Conservation (phyloP, 1,140 invertebrate genomes). For the Leptestheria dahalacensis region DNA sequence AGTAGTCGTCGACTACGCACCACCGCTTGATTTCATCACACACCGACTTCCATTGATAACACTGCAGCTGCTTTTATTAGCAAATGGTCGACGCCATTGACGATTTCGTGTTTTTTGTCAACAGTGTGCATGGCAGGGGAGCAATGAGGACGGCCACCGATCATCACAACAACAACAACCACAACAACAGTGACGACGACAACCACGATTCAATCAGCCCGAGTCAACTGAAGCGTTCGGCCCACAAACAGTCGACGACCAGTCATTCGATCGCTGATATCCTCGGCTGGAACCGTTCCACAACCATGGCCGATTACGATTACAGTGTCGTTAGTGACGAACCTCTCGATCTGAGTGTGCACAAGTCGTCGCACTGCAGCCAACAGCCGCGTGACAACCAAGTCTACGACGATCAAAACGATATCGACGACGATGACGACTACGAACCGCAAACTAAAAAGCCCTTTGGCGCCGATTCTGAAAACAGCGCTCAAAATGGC, state of each 20-base stretch:
- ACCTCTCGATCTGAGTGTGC: slow-evolving; percentile 4
- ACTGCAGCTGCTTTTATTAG: no score
- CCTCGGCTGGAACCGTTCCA: neutral
- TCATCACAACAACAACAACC: neutral
- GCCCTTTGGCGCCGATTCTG: no score
- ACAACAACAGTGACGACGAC: neutral
- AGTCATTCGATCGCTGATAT: slow-evolving; percentile 7
- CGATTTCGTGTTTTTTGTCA: neutral
- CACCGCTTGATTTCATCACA: no score
- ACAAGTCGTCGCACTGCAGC: slow-evolving; percentile 3
- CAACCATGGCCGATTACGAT: neutral
- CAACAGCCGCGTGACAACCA: slow-evolving; percentile 1
- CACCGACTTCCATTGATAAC: no score
- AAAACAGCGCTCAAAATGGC: no score
- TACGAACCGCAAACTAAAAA: neutral
- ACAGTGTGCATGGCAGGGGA: neutral
- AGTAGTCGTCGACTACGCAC: no score
- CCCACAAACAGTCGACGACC: neutral
- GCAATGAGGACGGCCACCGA: neutral
- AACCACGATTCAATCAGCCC: neutral
- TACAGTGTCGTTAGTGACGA: neutral
- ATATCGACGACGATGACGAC: neutral
- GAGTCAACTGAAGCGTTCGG: no score
- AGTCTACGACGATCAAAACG: neutral
- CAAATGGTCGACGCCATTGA: neutral